Conservation (phyloP, 2,888 invertebrate genomes). For the Amiota communis region DNA sequence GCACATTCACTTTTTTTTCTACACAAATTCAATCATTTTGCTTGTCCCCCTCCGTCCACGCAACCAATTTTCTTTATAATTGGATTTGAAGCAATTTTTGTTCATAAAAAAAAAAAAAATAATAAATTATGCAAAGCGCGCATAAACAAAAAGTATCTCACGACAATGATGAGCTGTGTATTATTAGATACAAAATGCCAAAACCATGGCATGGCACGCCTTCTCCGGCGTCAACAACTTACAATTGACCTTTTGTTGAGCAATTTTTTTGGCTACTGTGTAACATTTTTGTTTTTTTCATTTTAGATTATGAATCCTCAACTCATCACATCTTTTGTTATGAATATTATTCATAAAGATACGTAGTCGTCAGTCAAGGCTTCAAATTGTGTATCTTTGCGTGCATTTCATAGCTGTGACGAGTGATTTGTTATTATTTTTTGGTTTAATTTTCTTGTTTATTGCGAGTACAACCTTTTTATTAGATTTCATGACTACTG, state of each 20-base stretch:
- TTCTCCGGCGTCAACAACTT: neutral
- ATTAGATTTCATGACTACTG: conserved; percentile 62
- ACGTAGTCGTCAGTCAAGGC: conserved; percentile 4
- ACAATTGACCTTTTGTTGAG: conserved; percentile 2
- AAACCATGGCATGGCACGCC: neutral
- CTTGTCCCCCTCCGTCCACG: neutral
- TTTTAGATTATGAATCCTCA: neutral
- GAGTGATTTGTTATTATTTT: neutral
- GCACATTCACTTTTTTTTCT: conserved; percentile 5
- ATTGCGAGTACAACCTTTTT: conserved; percentile 11
- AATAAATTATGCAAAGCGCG: conserved; percentile 40
- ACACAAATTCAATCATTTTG: neutral
- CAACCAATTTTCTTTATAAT: neutral
- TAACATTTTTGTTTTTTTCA: too few species aligned
- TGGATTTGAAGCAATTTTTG: neutral
- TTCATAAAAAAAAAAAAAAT: too few species aligned
- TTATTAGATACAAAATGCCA: too few species aligned
- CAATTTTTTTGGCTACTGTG: neutral
- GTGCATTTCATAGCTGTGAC: neutral
- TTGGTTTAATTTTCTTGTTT: conserved; percentile 38
- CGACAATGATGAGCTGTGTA: too few species aligned
- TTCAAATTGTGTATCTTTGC: neutral
- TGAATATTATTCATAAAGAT: neutral
- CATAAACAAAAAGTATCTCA: too few species aligned
- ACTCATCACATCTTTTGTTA: neutral